These are phyloP conservation scores for Andrena minutula DNA, from an alignment of 2,888 invertebrate genomes.

Conservation along the genomic window DNA sequence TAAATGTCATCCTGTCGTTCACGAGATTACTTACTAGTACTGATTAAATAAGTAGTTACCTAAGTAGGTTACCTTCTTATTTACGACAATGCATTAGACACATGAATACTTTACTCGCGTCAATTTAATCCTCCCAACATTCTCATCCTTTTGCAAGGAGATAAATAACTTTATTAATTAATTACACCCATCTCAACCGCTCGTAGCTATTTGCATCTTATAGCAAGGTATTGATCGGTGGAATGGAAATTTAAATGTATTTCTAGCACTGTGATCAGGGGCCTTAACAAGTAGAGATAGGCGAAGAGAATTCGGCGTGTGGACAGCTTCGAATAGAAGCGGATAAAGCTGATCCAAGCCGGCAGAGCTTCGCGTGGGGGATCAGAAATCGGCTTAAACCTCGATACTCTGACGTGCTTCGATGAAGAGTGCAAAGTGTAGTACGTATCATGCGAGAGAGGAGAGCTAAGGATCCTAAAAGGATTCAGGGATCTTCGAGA, in stretches of 20 bases:
- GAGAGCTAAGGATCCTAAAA: constrained; percentile 64
- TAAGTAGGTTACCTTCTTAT: too few relatives aligned
- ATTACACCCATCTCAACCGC: neutral
- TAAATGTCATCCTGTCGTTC: too few relatives aligned
- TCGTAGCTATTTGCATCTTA: neutral
- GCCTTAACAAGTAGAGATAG: constrained; percentile 46
- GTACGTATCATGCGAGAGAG: constrained; percentile 59
- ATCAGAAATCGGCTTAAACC: constrained; percentile 72
- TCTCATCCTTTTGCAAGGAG: neutral
- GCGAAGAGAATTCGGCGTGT: constrained; percentile 50
- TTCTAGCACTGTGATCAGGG: neutral
- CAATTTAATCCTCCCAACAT: neutral
- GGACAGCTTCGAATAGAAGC: constrained; percentile 62
- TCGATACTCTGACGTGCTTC: constrained; percentile 61
- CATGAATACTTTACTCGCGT: neutral
- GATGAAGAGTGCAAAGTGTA: constrained; percentile 72
- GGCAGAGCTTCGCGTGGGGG: constrained; percentile 48
- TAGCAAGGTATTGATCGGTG: neutral
- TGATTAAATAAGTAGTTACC: too few relatives aligned
- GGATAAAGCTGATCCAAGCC: constrained; percentile 71
- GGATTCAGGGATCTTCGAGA: constrained; percentile 58
- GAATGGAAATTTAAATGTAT: neutral
- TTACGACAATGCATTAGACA: neutral
- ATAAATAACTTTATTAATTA: neutral
- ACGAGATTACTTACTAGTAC: neutral